Evolutionary conservation across 2,113 vertebrate species (phyloP).

Genomic region (Prinia subflava): DNA sequence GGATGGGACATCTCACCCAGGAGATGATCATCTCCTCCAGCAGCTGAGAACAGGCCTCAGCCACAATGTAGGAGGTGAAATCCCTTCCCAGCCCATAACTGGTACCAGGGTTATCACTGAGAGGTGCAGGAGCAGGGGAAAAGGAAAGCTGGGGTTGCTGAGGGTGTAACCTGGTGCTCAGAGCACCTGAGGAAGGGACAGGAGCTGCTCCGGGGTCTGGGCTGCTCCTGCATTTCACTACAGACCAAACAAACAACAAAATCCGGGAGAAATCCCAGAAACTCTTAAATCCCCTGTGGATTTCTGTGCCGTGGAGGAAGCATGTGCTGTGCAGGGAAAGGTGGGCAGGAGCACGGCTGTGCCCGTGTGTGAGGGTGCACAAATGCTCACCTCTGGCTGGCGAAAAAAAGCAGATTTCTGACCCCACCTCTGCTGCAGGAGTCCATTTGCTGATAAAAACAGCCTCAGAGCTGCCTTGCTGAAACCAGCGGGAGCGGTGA

Average conservation of each 20-base stretch:
- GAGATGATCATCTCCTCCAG: background rate
- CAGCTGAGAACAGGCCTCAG: background rate
- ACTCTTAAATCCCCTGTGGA: background rate
- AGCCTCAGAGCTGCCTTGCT: background rate
- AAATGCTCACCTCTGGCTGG: background rate
- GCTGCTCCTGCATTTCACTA: background rate
- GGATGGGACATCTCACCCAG: background rate
- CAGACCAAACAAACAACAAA: background rate
- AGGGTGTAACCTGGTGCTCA: background rate
- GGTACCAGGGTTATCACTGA: background rate
- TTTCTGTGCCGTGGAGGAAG: background rate
- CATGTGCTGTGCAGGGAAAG: fast-evolving
- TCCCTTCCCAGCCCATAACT: background rate
- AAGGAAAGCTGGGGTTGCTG: fast-evolving
- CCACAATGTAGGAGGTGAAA: background rate
- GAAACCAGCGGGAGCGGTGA: background rate
- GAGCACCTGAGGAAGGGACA: background rate
- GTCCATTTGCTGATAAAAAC: background rate
- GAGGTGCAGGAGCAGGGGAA: background rate
- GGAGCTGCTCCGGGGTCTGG: background rate
- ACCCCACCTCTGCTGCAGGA: background rate
- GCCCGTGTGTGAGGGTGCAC: background rate
- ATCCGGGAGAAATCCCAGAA: background rate
- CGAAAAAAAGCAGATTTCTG: background rate
- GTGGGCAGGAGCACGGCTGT: background rate